Evolutionary conservation across 2,113 vertebrate genomes (phyloP).

Genomic region (Falco punctatus): DNA sequence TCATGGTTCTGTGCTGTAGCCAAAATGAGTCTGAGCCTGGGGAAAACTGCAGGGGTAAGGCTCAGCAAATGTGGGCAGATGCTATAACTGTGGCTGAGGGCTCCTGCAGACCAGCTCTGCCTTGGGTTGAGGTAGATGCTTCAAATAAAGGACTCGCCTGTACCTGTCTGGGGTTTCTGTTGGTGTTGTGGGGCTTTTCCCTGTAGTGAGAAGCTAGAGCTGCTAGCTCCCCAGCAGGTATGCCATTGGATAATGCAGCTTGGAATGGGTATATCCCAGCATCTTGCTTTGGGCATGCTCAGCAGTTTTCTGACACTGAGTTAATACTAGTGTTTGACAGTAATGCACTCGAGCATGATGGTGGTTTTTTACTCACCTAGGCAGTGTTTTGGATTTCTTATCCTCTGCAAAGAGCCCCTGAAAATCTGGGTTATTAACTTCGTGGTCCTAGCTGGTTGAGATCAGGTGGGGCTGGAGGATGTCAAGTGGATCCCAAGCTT

Average conservation of each 20-base stretch:
- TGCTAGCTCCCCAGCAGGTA: background rate
- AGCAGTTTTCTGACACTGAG: accelerated
- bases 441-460: background rate
- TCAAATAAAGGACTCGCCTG: background rate
- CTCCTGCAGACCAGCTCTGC: background rate
- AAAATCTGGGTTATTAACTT: background rate
- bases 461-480: background rate
- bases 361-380: background rate
- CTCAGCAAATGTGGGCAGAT: background rate
- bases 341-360: accelerated
- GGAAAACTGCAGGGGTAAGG: accelerated
- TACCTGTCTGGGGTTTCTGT: background rate
- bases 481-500: background rate
- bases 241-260: accelerated
- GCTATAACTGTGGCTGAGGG: background rate
- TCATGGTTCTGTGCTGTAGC: background rate
- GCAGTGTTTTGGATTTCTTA: background rate
- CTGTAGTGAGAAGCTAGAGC: background rate
- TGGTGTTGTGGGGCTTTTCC: background rate
- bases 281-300: accelerated
- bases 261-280: background rate
- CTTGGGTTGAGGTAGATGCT: background rate
- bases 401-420: background rate
- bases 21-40: background rate
- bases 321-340: accelerated